Evolutionary conservation across 2,888 invertebrate species (phyloP), one percentile per base, ranked within the genome.

Genomic region (Sepioteuthis lessoniana): DNA sequence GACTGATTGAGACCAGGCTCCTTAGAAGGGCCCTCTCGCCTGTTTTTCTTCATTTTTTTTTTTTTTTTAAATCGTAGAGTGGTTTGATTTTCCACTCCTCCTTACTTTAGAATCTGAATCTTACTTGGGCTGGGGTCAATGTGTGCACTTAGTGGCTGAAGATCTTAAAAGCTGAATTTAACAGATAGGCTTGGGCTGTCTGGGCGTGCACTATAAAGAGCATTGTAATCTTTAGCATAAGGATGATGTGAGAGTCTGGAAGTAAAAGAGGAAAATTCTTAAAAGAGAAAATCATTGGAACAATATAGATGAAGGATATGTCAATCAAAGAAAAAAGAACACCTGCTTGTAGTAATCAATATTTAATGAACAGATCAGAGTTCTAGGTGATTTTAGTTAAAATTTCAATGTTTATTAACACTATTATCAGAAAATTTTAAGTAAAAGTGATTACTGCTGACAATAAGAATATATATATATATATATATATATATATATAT

Each of bases 111-210:
- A n/a, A 76, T 76, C n/a, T 31, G 31, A 76, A 76, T 76, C 76
- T 76, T n/a, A n/a, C 76, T 76, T n/a, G 13, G 5, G 76, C 13
- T 4, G 3, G 19, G 76, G 35, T 76, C 76, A 76, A 13, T n/a
- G n/a, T 76, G 76, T 76, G 76, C 76, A 76, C 76, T 76, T 76
- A 76, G 76, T 76, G 76, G 76, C n/a, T 35, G 19, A 16, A 76
- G n/a, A 76, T n/a, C 76, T 35, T 76, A 35, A 76, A 76, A 76
- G 76, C 76, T 76, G n/a, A 76, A 76, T 76, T n/a, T n/a, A 76
- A 76, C 76, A 76, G 76, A 35, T 76, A 76, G 35, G n/a, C 16
- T 76, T 35, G 76, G n/a, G 76, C n/a, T 16, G 76, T n/a, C 31
- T n/a, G 10, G 76, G n/a, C n/a, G 25, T 16, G 55, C 55, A 21